Evolutionary conservation across 2,797 vertebrate species (phyloP).

Genomic region (Carcharodon carcharias): DNA sequence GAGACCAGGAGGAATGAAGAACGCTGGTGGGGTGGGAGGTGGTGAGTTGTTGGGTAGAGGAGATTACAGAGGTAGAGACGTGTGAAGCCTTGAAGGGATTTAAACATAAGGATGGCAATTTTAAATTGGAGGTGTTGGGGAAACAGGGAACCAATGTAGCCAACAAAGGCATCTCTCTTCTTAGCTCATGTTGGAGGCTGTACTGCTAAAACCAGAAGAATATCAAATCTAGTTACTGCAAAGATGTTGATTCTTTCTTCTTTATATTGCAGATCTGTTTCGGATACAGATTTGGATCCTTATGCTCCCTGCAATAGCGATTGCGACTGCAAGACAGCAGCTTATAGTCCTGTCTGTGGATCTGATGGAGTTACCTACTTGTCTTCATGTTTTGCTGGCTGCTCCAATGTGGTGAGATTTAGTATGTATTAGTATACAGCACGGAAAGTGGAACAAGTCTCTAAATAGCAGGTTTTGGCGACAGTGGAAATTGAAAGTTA

Average conservation of each 20-base stretch:
- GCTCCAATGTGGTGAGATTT: slow-evolving; percentile 60
- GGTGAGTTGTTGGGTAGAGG: neutral
- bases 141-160: neutral
- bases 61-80: neutral
- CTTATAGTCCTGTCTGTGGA: slow-evolving; percentile 91
- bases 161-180: neutral
- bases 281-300: slow-evolving; percentile 60
- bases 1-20: neutral
- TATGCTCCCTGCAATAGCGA: slow-evolving; percentile 78
- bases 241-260: neutral
- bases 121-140: neutral
- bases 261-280: slow-evolving; percentile 43
- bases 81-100: neutral
- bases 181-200: neutral
- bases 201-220: neutral
- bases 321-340: slow-evolving; percentile 90
- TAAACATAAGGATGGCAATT: neutral
- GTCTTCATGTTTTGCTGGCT: slow-evolving; percentile 93
- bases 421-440: neutral
- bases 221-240: neutral
- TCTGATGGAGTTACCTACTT: slow-evolving; percentile 88
- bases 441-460: too few species aligned
- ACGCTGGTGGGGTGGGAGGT: too few species aligned
- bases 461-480: neutral
- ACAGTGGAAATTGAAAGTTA: neutral